phyloP scores from a whole-genome alignment of 2,888 invertebrate species.

The Oeneis ivallda region DNA sequence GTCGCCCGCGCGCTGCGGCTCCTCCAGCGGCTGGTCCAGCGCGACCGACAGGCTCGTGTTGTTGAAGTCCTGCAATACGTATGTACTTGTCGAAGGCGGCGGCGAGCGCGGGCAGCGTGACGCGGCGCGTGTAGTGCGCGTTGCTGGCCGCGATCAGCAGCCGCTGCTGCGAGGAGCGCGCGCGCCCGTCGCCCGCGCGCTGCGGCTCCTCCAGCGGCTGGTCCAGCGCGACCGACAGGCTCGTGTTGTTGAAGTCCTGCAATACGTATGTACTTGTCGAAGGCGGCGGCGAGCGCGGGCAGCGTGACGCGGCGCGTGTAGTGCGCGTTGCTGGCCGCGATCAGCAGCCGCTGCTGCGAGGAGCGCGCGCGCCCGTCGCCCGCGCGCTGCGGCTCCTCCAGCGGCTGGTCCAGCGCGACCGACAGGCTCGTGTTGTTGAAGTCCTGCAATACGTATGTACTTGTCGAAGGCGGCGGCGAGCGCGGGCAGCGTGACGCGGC shows the following conservation, averaged over 20 bases:
- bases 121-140: conserved; percentile 90
- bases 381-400: conserved; percentile 52
- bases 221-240: conserved; percentile 70
- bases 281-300: conserved; percentile 85
- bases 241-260: conserved; percentile 72
- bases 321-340: conserved; percentile 93
- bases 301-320: conserved; percentile 90
- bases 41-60: conserved; percentile 71
- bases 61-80: conserved; percentile 62
- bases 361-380: conserved; percentile 69
- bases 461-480: conserved; percentile 85
- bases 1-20: too few relatives aligned
- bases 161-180: conserved; percentile 88
- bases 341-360: conserved; percentile 91
- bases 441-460: conserved; percentile 60
- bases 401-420: conserved; percentile 68
- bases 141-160: conserved; percentile 94
- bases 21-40: conserved; percentile 67
- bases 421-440: conserved; percentile 72
- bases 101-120: conserved; percentile 87
- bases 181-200: conserved; percentile 53
- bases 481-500: conserved; percentile 86
- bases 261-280: conserved; percentile 73
- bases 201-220: conserved; percentile 60
- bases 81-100: conserved; percentile 83